Conservation (phyloP, 2,797 vertebrate species). For the Coregonus sp. region DNA sequence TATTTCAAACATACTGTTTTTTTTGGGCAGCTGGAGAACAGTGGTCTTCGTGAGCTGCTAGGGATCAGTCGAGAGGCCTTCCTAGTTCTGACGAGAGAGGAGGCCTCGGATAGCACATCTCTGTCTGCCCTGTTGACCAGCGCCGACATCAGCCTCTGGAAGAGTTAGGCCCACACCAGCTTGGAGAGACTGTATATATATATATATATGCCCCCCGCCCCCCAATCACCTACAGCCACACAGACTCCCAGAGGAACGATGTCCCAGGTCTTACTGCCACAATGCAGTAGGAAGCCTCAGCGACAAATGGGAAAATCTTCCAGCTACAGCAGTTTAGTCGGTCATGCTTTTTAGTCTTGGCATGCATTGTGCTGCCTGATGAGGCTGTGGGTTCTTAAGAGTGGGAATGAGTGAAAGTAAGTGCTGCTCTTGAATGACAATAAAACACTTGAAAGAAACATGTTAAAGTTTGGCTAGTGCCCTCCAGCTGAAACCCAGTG, state of each 20-base stretch:
- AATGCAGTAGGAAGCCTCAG: conserved; percentile 23
- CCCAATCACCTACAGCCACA: conserved; percentile 15
- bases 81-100: conserved; percentile 87
- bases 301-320: conserved; percentile 12
- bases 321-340: neutral
- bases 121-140: conserved; percentile 87
- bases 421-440: conserved; percentile 46
- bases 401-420: conserved; percentile 52
- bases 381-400: conserved; percentile 52
- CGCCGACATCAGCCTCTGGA: conserved; percentile 87
- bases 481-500: neutral
- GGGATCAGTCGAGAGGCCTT: conserved; percentile 96
- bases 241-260: conserved; percentile 28
- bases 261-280: neutral
- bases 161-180: conserved; percentile 75
- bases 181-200: conserved; percentile 1
- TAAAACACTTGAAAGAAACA: conserved; percentile 52
- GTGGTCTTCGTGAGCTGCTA: conserved; percentile 90
- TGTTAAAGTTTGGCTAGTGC: neutral
- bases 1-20: neutral
- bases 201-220: neutral
- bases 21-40: conserved; percentile 88
- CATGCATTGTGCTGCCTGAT: conserved; percentile 37
- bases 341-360: conserved; percentile 34
- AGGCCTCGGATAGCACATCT: conserved; percentile 84